Evolutionary conservation across 2,113 vertebrate genomes (phyloP).

Genomic region (Phrynosoma blainvillii): DNA sequence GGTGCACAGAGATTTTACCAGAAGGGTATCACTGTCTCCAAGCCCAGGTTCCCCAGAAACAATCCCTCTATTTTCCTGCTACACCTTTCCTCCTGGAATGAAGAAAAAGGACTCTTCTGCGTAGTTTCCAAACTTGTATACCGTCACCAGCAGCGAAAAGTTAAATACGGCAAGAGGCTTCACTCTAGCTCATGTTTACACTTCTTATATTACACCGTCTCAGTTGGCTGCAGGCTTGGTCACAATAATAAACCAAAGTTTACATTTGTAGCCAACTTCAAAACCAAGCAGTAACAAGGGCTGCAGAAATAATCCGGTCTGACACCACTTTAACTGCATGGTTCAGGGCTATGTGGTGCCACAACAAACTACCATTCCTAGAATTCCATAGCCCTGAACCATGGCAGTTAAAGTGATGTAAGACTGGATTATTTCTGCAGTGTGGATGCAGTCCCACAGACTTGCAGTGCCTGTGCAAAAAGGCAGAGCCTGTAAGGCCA

Average conservation of each 20-base stretch:
- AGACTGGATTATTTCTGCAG: too few species aligned
- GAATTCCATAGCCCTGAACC: too few species aligned
- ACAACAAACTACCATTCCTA: too few species aligned
- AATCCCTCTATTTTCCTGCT: neutral
- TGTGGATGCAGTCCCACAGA: too few species aligned
- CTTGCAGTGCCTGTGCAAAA: too few species aligned
- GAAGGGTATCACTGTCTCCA: neutral
- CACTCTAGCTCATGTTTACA: neutral
- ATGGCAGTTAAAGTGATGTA: too few species aligned
- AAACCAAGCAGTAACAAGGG: neutral
- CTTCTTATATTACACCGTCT: neutral
- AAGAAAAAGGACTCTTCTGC: neutral
- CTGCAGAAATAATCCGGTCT: too few species aligned
- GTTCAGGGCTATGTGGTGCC: too few species aligned
- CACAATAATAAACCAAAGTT: neutral
- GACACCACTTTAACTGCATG: too few species aligned
- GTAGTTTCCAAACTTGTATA: neutral
- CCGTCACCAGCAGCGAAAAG: neutral
- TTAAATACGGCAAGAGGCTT: neutral
- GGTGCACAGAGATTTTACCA: neutral
- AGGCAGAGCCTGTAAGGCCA: too few species aligned
- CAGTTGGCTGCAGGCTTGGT: neutral
- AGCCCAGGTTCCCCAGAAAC: neutral
- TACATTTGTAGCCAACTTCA: neutral
- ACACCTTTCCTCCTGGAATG: too few species aligned